These are phyloP conservation scores for Napeogenes sylphis DNA, from an alignment of 2,888 invertebrate species.

Conservation along the genomic window DNA sequence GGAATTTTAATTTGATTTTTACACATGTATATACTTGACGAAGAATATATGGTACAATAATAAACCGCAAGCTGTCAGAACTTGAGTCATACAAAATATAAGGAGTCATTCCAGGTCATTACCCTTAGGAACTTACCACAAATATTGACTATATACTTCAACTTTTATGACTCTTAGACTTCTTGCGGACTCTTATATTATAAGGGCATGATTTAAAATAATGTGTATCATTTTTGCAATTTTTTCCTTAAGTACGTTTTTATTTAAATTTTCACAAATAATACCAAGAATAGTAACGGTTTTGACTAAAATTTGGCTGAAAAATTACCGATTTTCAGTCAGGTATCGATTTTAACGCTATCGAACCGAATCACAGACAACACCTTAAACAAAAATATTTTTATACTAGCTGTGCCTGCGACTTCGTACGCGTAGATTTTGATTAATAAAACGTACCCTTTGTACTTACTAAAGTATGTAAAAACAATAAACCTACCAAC, in stretches of 20 bases:
- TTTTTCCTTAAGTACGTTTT: background rate
- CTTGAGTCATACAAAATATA: constrained; percentile 17
- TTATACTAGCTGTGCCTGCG: no score
- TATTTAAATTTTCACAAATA: no score
- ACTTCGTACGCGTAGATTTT: no score
- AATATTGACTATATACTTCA: constrained; percentile 54
- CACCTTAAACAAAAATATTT: no score
- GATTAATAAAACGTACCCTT: no score
- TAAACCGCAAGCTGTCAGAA: constrained; percentile 9
- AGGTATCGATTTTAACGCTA: no score
- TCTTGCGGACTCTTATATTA: background rate
- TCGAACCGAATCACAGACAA: no score
- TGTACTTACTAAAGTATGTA: no score
- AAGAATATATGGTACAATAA: background rate
- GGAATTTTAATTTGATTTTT: background rate
- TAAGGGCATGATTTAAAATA: background rate
- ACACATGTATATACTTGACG: background rate
- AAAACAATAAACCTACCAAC: no score
- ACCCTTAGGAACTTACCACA: constrained; percentile 41
- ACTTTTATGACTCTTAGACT: constrained; percentile 46
- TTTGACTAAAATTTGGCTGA: no score
- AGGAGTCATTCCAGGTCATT: constrained; percentile 44
- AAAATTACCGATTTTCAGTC: no score
- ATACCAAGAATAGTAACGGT: no score
- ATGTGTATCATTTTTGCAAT: background rate